Percentiles rank a stretch among this genome's conserved stretches.
Evolutionary conservation across 2,888 invertebrate species (phyloP).

Genomic region (Cryptocephalus primarius): DNA sequence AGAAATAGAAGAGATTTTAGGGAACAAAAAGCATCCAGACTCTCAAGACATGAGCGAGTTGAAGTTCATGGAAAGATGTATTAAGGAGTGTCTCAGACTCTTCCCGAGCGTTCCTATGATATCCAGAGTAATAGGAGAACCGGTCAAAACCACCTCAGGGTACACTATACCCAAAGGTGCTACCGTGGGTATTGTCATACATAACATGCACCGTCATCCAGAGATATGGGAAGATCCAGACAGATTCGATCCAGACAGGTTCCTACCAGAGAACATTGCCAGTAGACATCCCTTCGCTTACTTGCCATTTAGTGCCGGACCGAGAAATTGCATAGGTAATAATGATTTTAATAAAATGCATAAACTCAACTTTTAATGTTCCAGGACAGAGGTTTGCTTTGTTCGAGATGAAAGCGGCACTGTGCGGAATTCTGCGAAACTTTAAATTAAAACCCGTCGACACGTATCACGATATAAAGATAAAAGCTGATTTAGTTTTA

Average conservation of each 20-base stretch:
- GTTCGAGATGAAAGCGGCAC: slow-evolving; percentile 47
- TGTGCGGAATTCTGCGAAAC: slow-evolving; percentile 43
- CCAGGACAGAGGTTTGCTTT: slow-evolving; percentile 54
- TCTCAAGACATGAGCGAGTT: slow-evolving; percentile 47
- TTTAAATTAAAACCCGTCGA: slow-evolving; percentile 41
- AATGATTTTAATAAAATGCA: too few species aligned
- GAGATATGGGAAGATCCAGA: slow-evolving; percentile 51
- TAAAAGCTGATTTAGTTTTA: slow-evolving; percentile 40
- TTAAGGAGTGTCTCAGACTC: slow-evolving; percentile 52
- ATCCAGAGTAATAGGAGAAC: slow-evolving; percentile 33
- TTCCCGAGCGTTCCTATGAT: slow-evolving; percentile 58
- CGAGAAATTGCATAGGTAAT: slow-evolving; percentile 54
- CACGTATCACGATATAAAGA: slow-evolving; percentile 33
- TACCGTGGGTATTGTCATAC: slow-evolving; percentile 44
- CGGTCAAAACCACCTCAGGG: slow-evolving; percentile 11
- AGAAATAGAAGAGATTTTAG: slow-evolving; percentile 11
- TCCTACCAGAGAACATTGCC: slow-evolving; percentile 34
- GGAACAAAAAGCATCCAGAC: neutral
- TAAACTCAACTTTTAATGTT: too few species aligned
- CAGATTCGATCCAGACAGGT: slow-evolving; percentile 47
- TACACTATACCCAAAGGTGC: slow-evolving; percentile 42
- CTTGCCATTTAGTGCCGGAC: slow-evolving; percentile 30
- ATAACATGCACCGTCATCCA: slow-evolving; percentile 51
- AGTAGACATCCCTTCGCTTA: slow-evolving; percentile 49
- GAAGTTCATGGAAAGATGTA: slow-evolving; percentile 53